Evolutionary conservation across 2,113 vertebrate genomes (phyloP), one percentile per base, ranked within the genome.

Genomic region (Bufo bufo): DNA sequence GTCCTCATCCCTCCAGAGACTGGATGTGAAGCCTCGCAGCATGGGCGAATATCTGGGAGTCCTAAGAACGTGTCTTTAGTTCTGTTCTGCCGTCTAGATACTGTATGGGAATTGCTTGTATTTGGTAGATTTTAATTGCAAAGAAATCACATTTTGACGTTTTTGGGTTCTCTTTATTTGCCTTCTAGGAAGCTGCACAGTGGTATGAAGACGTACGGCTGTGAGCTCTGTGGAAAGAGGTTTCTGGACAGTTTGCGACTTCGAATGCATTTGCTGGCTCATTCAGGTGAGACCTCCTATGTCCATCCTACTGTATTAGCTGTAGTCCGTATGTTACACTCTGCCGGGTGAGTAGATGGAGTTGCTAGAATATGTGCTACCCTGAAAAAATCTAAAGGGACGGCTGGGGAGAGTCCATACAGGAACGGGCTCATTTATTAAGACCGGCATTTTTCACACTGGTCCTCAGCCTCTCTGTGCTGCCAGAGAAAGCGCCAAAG

Each of bases 261-360:
- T 90, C 96, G 98, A 90, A 99, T 99, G 98, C 98, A 99, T 95
- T 97, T 99, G 96, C 95, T 99, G 93, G 99, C 98, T 92, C 98
- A 99, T 92, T 98, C 98, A 95, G 98, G 98, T 99, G 96, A 92
- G 92, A 86, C 4, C 45, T 45, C 3, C 23, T 6, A 3, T 79
- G 52, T 79, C 71, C 50, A 59, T 45, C 33, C 0, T 78, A 45
- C n/a, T 63, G 63, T 47, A 54, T 23, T 54, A 11, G 6, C 13
- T 52, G 0, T 50, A 45, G 9, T 6, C 61, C 17, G 14, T 0
- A 47, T 63, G 58, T 19, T 20, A 6, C 14, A 14, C 45, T n/a
- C 56, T 47, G 9, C 23, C 0, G 45, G 52, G 33, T 4, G 52
- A 6, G 33, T 17, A 56, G 6, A 50, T 81, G 58, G 59, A 45